These are phyloP conservation scores for Engystomops pustulosus DNA, from an alignment of 2,113 vertebrate genomes.

Conservation along the genomic window DNA sequence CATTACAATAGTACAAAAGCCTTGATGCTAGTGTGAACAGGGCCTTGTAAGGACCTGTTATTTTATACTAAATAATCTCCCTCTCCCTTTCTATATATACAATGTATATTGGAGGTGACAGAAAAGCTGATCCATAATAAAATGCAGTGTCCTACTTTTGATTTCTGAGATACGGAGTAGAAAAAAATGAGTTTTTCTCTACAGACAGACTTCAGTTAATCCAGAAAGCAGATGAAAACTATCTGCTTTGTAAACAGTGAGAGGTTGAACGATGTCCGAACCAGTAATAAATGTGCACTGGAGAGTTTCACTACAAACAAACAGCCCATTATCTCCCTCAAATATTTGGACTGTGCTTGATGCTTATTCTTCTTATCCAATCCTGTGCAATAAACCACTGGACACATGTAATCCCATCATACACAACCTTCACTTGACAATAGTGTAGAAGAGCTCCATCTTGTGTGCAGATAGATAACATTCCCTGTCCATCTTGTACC, in stretches of 20 bases:
- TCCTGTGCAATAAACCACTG: constrained; percentile 28
- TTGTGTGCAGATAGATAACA: constrained; percentile 9
- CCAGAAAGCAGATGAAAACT: constrained; percentile 17
- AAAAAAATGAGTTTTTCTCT: constrained; percentile 43
- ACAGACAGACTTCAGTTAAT: neutral
- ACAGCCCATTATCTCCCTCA: constrained; percentile 50
- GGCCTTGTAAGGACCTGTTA: neutral
- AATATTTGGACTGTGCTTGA: constrained; percentile 49
- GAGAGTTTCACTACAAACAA: constrained; percentile 49
- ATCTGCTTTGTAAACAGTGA: constrained; percentile 23
- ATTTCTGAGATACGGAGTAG: neutral
- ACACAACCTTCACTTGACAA: constrained; percentile 11
- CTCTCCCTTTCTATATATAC: too few relatives aligned
- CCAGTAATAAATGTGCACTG: constrained; percentile 47
- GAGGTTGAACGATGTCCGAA: constrained; percentile 10
- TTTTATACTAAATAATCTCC: too few relatives aligned
- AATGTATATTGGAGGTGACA: too few relatives aligned
- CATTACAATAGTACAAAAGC: neutral
- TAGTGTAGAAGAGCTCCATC: constrained; percentile 33
- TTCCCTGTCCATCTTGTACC: neutral
- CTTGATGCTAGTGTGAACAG: neutral
- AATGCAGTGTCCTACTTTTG: neutral
- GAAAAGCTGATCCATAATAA: neutral
- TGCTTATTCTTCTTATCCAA: constrained; percentile 47
- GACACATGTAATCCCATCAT: constrained; percentile 44